A percentile compares a stretch with the other conserved stretches of the same genome.
These are phyloP conservation scores for Xestia xanthographa DNA, from an alignment of 2,888 invertebrate species.

Conservation along the genomic window DNA sequence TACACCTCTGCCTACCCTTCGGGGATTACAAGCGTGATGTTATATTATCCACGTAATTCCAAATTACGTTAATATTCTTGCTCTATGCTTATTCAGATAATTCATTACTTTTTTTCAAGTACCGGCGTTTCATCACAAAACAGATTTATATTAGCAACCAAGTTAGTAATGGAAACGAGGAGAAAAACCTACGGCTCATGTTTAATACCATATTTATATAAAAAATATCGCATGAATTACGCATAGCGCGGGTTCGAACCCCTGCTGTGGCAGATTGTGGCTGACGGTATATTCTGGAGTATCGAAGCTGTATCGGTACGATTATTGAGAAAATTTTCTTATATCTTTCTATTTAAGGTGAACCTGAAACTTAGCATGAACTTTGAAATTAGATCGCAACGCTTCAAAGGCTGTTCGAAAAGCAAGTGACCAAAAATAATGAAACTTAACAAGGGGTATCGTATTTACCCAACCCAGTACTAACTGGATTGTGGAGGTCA, in stretches of 20 bases:
- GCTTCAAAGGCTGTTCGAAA: background rate
- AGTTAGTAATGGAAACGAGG: constrained; percentile 63
- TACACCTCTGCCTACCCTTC: no score
- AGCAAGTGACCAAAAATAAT: background rate
- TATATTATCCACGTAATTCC: background rate
- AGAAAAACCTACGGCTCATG: constrained; percentile 67
- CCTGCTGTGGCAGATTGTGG: constrained; percentile 73
- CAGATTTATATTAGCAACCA: constrained; percentile 40
- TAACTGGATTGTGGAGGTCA: no score
- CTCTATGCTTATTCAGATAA: background rate
- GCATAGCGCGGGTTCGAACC: constrained; percentile 71
- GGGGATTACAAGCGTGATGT: no score
- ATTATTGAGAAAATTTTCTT: background rate
- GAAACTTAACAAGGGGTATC: no score
- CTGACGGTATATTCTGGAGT: constrained; percentile 51
- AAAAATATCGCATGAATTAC: constrained; percentile 78
- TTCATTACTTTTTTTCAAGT: constrained; percentile 11
- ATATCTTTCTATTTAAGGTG: no score
- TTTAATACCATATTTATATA: constrained; percentile 73
- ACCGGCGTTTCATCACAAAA: constrained; percentile 35
- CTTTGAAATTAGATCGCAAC: background rate
- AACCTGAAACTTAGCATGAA: background rate
- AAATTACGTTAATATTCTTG: background rate
- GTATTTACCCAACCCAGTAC: no score
- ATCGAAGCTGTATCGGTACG: constrained; percentile 28